Evolutionary conservation across 2,888 invertebrate genomes (phyloP), one percentile per base, ranked within the genome.

Genomic region (Cataglyphis rosenhaueri): DNA sequence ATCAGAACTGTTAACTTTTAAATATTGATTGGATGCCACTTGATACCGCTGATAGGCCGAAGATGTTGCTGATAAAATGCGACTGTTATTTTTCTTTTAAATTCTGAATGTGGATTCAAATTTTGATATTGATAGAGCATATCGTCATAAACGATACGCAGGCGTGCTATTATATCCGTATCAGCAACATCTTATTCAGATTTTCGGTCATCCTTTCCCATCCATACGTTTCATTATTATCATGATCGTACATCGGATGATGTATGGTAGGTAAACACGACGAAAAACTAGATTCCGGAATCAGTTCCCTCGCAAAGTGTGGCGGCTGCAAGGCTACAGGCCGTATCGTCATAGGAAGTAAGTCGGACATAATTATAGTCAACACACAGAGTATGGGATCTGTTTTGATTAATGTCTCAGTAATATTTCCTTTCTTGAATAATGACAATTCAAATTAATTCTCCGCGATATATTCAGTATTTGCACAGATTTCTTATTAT

Each of bases 311-410:
- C 92, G 93, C 93, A 90, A 94, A 94, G 93, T 94, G 94, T 93
- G 92, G 92, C 91, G 92, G 92, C 93, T 94, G 94, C 94, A 94
- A 94, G 93, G 94, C 94, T 87, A 94, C 94, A 90, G 94, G 94
- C 92, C 94, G 94, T 89, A 94, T 94, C 93, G 93, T 93, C 93
- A 93, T 93, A 93, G 94, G 93, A 94, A 94, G 94, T 94, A 94
- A 94, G 94, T 94, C 92, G 92, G 91, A 93, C 87, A 87, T 79
- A 86, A 92, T 91, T 91, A 92, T 90, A 92, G 91, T 90, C 91
- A 91, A 91, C 84, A 90, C 89, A 68, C 89, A 68, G 83, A 91
- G 89, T 91, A 89, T 91, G 91, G 90, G 91, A 92, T 91, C 86
- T 85, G 74, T 84, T 83, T 86, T 87, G 83, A 70, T 65, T 86